Conservation (phyloP, 2,888 invertebrate species). For the Xylota segnis region DNA sequence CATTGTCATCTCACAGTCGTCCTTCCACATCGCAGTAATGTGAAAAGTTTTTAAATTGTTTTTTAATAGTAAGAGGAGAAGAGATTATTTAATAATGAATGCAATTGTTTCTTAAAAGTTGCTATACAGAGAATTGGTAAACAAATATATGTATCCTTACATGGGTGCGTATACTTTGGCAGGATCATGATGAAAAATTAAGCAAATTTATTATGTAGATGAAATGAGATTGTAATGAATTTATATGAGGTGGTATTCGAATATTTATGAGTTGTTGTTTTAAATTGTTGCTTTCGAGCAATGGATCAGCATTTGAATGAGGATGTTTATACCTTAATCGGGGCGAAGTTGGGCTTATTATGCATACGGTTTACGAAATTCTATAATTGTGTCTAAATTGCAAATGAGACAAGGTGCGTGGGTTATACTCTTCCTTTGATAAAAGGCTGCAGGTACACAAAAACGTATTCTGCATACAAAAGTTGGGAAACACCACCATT, state of each 20-base stretch:
- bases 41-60: conserved; percentile 75
- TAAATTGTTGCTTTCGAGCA: conserved; percentile 35
- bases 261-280: conserved; percentile 41
- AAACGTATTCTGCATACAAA: no score
- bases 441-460: no score
- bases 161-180: neutral
- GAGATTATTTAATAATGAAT: conserved; percentile 72
- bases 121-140: conserved; percentile 44
- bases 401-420: no score
- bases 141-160: conserved; percentile 6
- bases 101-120: conserved; percentile 68
- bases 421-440: no score
- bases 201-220: conserved; percentile 27
- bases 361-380: no score
- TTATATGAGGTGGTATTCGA: conserved; percentile 11
- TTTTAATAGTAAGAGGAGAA: conserved; percentile 62
- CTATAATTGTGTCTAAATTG: no score
- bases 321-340: neutral
- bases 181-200: conserved; percentile 40
- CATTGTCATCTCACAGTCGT: conserved; percentile 29
- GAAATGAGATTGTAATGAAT: conserved; percentile 60
- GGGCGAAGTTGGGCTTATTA: no score
- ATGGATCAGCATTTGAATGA: neutral
- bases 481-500: no score
- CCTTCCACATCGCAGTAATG: conserved; percentile 55